A percentile compares a stretch with the other conserved stretches of the same genome.
phyloP scores from a whole-genome alignment of 2,888 invertebrate genomes.

The Mechanitis mazaeus region DNA sequence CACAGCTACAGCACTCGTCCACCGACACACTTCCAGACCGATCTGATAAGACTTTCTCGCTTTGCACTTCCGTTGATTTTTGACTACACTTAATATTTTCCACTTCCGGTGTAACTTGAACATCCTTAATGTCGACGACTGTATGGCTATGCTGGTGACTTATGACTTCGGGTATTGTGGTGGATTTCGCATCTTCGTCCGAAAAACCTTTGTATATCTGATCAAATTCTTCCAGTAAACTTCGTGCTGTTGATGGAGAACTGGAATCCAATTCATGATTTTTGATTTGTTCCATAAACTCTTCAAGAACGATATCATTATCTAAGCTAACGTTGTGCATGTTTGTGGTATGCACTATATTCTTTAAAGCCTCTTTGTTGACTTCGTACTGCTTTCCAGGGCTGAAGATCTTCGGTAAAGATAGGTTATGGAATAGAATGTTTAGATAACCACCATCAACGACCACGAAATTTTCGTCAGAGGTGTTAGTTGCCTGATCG shows the following conservation, averaged over 20 bases:
- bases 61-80: conserved; percentile 13
- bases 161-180: conserved; percentile 11
- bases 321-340: conserved; percentile 37
- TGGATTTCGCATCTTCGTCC: conserved; percentile 39
- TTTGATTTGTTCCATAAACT: conserved; percentile 54
- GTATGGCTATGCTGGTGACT: conserved; percentile 3
- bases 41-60: conserved; percentile 18
- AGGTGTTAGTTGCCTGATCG: conserved; percentile 41
- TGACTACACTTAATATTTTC: conserved; percentile 31
- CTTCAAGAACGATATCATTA: conserved; percentile 45
- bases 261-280: conserved; percentile 50
- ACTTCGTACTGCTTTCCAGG: conserved; percentile 65
- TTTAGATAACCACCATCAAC: conserved; percentile 68
- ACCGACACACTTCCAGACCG: conserved; percentile 18
- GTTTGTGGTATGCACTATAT: conserved; percentile 55
- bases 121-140: conserved; percentile 26
- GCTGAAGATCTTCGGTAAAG: conserved; percentile 63
- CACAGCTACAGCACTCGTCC: conserved; percentile 29
- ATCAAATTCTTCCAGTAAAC: conserved; percentile 65
- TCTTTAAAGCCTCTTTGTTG: conserved; percentile 61
- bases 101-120: not conserved
- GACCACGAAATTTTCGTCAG: conserved; percentile 54
- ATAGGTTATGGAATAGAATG: conserved; percentile 60
- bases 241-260: conserved; percentile 63
- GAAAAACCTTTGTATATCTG: conserved; percentile 56